Conservation (phyloP, 2,797 vertebrate species). For the Sardinella longiceps region DNA sequence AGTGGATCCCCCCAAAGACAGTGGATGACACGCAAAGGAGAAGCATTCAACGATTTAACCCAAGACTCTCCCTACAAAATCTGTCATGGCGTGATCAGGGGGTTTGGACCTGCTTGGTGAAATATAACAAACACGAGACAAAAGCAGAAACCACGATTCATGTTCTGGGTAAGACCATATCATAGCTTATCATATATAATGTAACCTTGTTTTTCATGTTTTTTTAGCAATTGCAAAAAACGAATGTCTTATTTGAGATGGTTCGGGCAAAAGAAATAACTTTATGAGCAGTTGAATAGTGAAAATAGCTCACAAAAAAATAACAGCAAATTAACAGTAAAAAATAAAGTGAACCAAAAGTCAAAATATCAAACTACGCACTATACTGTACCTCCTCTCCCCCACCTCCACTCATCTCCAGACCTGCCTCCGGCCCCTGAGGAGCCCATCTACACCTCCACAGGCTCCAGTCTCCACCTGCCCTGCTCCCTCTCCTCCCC, state of each 20-base stretch:
- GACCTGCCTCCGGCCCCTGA: constrained; percentile 53
- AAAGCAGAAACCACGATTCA: constrained; percentile 16
- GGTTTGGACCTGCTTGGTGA: constrained; percentile 62
- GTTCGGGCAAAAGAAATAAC: too few relatives aligned
- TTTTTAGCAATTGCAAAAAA: too few relatives aligned
- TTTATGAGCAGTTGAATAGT: too few relatives aligned
- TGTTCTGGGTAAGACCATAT: constrained; percentile 66
- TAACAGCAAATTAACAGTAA: too few relatives aligned
- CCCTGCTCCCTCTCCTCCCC: constrained; percentile 56
- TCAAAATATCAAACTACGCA: background rate
- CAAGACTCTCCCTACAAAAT: rapidly evolving
- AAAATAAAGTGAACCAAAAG: background rate
- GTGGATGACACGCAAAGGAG: rapidly evolving
- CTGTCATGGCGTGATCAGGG: constrained; percentile 49
- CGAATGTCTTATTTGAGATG: too few relatives aligned
- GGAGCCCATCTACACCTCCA: constrained; percentile 52
- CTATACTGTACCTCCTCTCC: background rate
- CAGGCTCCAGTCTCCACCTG: constrained; percentile 24
- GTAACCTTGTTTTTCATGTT: too few relatives aligned
- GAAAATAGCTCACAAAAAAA: too few relatives aligned
- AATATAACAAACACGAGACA: rapidly evolving
- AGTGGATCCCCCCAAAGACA: constrained; percentile 42
- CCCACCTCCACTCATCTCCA: constrained; percentile 38
- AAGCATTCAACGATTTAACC: rapidly evolving
- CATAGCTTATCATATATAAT: background rate